Conservation (phyloP, 2,113 vertebrate species). For the Puffinus mauretanicus region DNA sequence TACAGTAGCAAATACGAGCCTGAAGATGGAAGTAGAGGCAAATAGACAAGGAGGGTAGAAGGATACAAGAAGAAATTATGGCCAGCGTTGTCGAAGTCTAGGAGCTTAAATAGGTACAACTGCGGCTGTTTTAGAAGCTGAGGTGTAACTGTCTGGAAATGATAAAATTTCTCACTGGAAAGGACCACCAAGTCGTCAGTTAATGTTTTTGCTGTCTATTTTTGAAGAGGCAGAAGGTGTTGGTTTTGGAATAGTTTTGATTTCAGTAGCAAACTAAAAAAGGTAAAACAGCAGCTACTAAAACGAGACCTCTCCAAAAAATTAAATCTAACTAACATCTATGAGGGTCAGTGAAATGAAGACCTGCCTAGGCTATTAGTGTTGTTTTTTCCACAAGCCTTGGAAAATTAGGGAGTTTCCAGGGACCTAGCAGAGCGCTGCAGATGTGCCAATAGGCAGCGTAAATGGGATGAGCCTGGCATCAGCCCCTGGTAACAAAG, state of each 20-base stretch:
- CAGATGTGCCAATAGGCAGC: background rate
- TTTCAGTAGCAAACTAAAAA: background rate
- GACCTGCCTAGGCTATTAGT: background rate
- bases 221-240: background rate
- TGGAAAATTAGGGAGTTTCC: background rate
- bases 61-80: background rate
- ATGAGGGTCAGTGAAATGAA: background rate
- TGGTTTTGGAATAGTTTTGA: background rate
- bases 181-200: background rate
- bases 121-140: background rate
- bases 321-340: background rate
- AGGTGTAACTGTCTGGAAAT: background rate
- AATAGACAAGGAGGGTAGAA: background rate
- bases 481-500: background rate
- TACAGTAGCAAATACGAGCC: background rate
- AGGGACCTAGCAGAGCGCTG: background rate
- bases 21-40: background rate
- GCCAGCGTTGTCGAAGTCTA: background rate
- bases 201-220: background rate
- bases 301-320: background rate
- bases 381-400: background rate
- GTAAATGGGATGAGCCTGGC: background rate
- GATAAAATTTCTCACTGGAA: background rate
- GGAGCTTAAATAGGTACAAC: background rate
- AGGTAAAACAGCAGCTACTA: background rate